phyloP scores from a whole-genome alignment of 64 coral and sea anemone species.

The Pachyseris speciosa region DNA sequence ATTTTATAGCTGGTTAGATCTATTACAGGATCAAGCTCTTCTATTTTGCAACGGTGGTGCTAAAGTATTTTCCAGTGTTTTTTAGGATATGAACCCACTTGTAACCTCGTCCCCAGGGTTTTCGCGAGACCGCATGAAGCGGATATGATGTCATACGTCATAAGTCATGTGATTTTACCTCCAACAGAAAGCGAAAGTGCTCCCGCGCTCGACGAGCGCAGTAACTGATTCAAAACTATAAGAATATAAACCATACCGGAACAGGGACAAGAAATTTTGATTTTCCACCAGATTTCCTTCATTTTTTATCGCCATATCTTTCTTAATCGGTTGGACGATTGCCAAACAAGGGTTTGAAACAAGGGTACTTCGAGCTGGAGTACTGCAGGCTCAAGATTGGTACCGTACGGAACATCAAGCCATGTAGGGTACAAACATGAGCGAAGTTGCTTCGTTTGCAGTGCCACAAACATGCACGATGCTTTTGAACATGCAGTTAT shows the following conservation, averaged over 20 bases:
- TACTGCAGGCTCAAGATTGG: constrained; percentile 28
- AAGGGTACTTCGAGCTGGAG: not conserved
- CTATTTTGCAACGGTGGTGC: too few species aligned
- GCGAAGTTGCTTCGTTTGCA: not conserved
- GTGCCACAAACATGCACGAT: constrained; percentile 93
- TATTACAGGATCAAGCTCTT: too few species aligned
- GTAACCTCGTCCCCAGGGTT: not conserved
- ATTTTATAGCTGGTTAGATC: too few species aligned
- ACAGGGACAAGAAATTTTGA: not conserved
- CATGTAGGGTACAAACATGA: not conserved
- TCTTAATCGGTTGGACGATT: not conserved
- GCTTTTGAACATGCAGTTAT: constrained; percentile 99
- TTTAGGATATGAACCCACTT: too few species aligned
- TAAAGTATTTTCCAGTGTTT: too few species aligned
- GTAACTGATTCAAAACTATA: not conserved
- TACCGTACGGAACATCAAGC: not conserved
- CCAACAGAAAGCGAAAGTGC: too few species aligned
- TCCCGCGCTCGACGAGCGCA: not conserved
- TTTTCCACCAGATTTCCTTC: not conserved
- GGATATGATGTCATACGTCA: constrained; percentile 42
- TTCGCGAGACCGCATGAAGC: not conserved
- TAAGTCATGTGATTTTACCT: constrained; percentile 28
- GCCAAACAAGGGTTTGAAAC: not conserved
- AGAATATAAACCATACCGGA: not conserved
- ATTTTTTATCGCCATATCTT: not conserved